phyloP scores from a whole-genome alignment of 2,797 vertebrate species.

The Labeo calbasu region DNA sequence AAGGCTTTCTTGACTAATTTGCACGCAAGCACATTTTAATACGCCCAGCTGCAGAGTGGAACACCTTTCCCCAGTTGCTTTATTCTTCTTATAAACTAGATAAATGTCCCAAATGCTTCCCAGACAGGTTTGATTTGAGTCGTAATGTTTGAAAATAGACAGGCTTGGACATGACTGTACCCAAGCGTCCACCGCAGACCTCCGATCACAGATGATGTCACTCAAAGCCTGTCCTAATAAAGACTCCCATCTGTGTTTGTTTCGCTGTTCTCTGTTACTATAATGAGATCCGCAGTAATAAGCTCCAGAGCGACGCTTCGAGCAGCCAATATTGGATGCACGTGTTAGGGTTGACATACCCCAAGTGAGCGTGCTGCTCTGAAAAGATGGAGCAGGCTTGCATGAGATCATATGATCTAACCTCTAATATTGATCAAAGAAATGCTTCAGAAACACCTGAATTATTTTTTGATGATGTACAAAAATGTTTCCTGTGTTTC shows the following conservation, averaged over 20 bases:
- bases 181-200: not conserved
- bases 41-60: not conserved
- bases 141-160: conserved; percentile 2
- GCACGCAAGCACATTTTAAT: not conserved
- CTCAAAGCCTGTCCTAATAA: conserved; percentile 31
- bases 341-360: conserved; percentile 20
- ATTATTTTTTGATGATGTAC: not conserved
- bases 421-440: not conserved
- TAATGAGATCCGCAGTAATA: conserved; percentile 44
- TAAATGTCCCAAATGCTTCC: conserved; percentile 9
- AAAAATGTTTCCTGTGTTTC: conserved; percentile 26
- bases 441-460: not conserved
- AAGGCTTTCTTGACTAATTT: conserved; percentile 25
- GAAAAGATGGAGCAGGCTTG: not conserved
- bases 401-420: conserved; percentile 5
- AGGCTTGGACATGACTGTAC: conserved; percentile 10
- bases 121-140: conserved; percentile 14
- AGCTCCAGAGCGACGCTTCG: conserved; percentile 16
- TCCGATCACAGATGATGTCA: conserved; percentile 36
- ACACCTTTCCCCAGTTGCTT: not conserved
- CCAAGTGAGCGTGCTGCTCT: not conserved
- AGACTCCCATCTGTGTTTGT: conserved; percentile 37
- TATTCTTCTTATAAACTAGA: conserved; percentile 3
- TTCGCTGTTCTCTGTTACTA: conserved; percentile 38
- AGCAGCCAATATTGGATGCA: conserved; percentile 38